Evolutionary conservation across 2,888 invertebrate species (phyloP).

Genomic region (Macrosiphum euphorbiae): DNA sequence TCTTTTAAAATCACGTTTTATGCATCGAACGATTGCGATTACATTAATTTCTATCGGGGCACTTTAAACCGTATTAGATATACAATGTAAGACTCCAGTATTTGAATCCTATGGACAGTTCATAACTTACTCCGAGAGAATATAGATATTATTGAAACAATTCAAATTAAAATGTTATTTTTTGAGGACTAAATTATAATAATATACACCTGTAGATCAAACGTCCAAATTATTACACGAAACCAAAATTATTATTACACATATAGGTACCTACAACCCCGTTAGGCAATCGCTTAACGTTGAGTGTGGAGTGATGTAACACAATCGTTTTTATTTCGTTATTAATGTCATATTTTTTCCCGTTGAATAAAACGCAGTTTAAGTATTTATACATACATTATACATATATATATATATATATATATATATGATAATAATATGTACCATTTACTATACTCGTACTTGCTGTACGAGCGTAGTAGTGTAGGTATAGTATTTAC

Average conservation of each 20-base stretch:
- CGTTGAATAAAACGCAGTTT: not conserved
- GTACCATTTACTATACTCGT: not conserved
- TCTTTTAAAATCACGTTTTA: not conserved
- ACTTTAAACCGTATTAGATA: not conserved
- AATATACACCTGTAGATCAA: not conserved
- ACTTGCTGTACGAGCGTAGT: not conserved
- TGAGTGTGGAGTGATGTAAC: not conserved
- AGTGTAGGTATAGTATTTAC: not conserved
- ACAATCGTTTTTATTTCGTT: not conserved
- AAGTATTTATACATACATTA: not conserved
- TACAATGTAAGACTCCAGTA: not conserved
- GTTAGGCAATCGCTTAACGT: not conserved
- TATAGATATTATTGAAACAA: not conserved
- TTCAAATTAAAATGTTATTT: not conserved
- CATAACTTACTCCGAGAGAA: not conserved
- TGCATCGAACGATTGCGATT: not conserved
- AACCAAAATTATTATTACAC: not conserved
- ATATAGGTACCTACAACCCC: not conserved
- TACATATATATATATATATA: not conserved
- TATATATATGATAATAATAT: not conserved
- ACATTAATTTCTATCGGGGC: not conserved
- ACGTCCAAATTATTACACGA: not conserved
- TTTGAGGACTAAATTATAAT: not conserved
- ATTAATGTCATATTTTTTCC: not conserved
- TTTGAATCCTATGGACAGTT: not conserved